Conservation (phyloP, 2,888 invertebrate genomes). For the Glyphotaelius pellucidus region DNA sequence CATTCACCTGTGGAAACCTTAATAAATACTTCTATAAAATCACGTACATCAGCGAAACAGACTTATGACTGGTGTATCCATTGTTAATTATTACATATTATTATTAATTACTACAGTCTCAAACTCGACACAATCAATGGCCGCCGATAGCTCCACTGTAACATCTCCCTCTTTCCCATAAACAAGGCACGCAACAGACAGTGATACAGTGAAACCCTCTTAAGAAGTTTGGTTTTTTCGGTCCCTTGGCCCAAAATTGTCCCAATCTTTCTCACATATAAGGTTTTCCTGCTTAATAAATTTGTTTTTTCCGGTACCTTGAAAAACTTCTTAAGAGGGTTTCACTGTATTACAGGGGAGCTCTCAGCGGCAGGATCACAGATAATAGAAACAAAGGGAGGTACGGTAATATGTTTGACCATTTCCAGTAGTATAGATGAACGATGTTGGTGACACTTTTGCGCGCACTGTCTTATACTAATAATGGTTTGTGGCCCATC, state of each 20-base stretch:
- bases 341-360: background rate
- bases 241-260: no score
- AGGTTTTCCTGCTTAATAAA: no score
- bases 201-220: no score
- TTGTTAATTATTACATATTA: background rate
- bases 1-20: conserved; percentile 3
- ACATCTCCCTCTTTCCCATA: background rate
- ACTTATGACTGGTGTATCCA: background rate
- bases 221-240: no score
- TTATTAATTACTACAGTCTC: background rate
- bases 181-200: background rate
- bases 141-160: background rate
- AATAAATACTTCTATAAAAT: conserved; percentile 34
- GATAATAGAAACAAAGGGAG: background rate
- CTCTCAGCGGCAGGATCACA: background rate
- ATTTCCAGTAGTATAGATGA: no score
- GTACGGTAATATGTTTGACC: background rate
- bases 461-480: no score
- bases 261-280: no score
- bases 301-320: no score
- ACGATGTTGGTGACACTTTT: no score
- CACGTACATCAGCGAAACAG: background rate
- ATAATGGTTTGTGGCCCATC: no score
- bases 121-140: background rate
- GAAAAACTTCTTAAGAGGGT: no score